Evolutionary conservation across 2,113 vertebrate species (phyloP).

Genomic region (Sturnira hondurensis): DNA sequence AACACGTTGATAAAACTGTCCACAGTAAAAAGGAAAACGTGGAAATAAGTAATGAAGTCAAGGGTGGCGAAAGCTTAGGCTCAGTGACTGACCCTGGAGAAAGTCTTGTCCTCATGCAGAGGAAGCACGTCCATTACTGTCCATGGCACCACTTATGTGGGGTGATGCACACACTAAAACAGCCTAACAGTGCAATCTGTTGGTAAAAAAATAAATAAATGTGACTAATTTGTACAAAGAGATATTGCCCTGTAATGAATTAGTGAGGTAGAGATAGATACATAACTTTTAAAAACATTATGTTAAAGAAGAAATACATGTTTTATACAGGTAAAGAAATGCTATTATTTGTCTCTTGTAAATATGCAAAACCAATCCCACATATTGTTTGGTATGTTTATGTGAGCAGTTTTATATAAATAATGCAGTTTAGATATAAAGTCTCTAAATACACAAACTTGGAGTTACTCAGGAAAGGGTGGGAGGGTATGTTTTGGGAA

Average conservation of each 20-base stretch:
- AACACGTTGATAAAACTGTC: not conserved
- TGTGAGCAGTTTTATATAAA: not conserved
- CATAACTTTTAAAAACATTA: not conserved
- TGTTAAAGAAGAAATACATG: not conserved
- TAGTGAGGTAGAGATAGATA: not conserved
- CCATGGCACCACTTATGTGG: not conserved
- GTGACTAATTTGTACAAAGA: not conserved
- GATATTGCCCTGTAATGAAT: not conserved
- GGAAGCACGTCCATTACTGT: not conserved
- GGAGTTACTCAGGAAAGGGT: not conserved
- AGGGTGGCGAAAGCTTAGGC: not conserved
- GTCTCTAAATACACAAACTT: not conserved
- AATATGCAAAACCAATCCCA: not conserved
- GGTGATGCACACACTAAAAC: not conserved
- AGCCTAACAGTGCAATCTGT: not conserved
- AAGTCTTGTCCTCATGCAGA: not conserved
- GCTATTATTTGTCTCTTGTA: not conserved
- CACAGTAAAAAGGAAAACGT: not conserved
- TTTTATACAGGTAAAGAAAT: not conserved
- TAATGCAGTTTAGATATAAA: not conserved
- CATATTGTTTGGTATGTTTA: not conserved
- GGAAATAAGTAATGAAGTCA: not conserved
- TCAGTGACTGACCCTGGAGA: not conserved
- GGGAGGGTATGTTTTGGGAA: not conserved
- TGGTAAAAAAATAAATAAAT: not conserved